Percentiles rank a stretch among this genome's conserved stretches.
phyloP scores from a whole-genome alignment of 2,797 vertebrate genomes.

The Anguilla pacifica region DNA sequence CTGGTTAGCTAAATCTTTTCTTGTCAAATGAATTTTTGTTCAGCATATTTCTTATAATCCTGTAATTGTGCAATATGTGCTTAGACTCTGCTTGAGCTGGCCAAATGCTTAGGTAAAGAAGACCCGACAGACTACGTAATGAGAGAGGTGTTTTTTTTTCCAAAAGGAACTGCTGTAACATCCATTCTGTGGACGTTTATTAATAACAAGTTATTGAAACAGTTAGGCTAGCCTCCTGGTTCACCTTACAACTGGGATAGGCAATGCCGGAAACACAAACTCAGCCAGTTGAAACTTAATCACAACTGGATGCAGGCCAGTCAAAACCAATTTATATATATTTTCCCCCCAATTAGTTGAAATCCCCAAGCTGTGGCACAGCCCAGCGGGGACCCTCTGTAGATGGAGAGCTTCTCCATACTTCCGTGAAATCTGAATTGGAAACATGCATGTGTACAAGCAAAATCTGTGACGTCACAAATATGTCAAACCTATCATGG shows the following conservation, averaged over 20 bases:
- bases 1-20: too few relatives aligned
- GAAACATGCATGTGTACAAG: too few relatives aligned
- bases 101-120: not conserved
- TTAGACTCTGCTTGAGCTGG: not conserved
- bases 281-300: too few relatives aligned
- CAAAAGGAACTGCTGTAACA: slow-evolving; percentile 7
- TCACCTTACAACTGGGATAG: not conserved
- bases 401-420: not conserved
- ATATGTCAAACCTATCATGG: not conserved
- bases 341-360: not conserved
- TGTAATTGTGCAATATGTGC: not conserved
- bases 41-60: not conserved
- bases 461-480: not conserved
- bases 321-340: not conserved
- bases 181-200: slow-evolving; percentile 5
- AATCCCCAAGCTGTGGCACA: not conserved
- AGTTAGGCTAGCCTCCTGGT: not conserved
- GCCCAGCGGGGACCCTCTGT: not conserved
- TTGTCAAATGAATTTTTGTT: not conserved
- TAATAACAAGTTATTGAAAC: not conserved
- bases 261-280: not conserved
- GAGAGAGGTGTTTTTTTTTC: not conserved
- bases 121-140: slow-evolving; percentile 2
- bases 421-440: too few relatives aligned
- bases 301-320: not conserved